These are phyloP conservation scores for Liparis tanakae DNA, from an alignment of 2,797 vertebrate species.

Conservation along the genomic window DNA sequence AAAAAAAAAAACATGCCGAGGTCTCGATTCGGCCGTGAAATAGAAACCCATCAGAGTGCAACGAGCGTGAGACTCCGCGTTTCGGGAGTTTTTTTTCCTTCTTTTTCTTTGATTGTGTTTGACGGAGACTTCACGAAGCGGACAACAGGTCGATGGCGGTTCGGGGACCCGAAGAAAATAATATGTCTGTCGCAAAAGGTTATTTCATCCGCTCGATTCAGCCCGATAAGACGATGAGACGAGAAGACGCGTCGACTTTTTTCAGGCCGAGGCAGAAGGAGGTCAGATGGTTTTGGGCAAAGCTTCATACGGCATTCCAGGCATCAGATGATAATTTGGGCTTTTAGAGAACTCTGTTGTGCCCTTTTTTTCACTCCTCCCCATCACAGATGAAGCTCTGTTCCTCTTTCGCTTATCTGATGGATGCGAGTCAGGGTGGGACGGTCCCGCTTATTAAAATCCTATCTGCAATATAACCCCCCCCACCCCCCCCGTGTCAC, in stretches of 20 bases:
- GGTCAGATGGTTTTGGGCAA: conserved; percentile 46
- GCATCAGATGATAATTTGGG: conserved; percentile 45
- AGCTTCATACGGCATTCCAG: conserved; percentile 39
- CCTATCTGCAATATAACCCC: conserved; percentile 39
- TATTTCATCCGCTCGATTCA: too few species aligned
- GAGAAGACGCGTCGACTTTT: too few species aligned
- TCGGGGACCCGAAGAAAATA: too few species aligned
- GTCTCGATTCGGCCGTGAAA: conserved; percentile 13
- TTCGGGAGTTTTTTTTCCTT: too few species aligned
- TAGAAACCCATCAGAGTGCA: conserved; percentile 6
- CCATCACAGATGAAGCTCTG: conserved; percentile 46
- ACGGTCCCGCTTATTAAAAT: conserved; percentile 21
- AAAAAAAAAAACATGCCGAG: conserved; percentile 3
- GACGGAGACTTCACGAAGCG: too few species aligned
- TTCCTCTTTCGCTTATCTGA: conserved; percentile 69
- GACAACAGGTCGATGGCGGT: too few species aligned
- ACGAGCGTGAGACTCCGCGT: neutral
- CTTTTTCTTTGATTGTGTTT: too few species aligned
- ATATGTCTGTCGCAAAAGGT: too few species aligned
- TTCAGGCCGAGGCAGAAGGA: conserved; percentile 35
- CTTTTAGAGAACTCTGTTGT: conserved; percentile 34
- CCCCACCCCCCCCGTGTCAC: too few species aligned
- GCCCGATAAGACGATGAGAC: too few species aligned
- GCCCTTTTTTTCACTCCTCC: conserved; percentile 23
- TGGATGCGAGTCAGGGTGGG: conserved; percentile 19